phyloP scores from a whole-genome alignment of 2,113 vertebrate species.

The Mobula birostris region DNA sequence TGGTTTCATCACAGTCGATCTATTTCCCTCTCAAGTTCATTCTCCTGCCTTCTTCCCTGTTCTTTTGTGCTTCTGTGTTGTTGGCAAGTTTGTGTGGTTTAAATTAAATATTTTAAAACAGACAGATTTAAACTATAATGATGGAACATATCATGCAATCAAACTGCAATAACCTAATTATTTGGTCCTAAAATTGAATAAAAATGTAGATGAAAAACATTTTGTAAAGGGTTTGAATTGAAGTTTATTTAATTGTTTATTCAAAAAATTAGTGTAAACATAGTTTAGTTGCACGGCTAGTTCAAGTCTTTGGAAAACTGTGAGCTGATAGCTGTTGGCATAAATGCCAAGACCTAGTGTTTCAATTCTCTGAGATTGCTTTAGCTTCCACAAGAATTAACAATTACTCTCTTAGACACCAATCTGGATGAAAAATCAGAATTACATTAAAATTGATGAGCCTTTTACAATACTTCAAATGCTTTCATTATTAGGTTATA shows the following conservation, averaged over 20 bases:
- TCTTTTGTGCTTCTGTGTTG: neutral
- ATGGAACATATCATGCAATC: neutral
- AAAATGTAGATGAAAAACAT: neutral
- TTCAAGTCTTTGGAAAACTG: neutral
- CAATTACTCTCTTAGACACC: neutral
- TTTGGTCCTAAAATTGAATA: neutral
- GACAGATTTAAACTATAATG: neutral
- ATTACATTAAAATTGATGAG: neutral
- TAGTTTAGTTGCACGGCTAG: neutral
- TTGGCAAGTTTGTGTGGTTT: neutral
- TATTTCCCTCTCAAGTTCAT: too few species aligned
- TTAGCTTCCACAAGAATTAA: neutral
- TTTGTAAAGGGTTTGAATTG: neutral
- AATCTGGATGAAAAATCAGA: neutral
- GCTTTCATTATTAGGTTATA: neutral
- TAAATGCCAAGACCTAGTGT: neutral
- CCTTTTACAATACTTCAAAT: neutral
- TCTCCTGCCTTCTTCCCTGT: too few species aligned
- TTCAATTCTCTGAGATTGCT: neutral
- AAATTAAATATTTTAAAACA: neutral
- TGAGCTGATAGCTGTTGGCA: neutral
- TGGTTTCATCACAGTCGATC: too few species aligned
- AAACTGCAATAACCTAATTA: neutral
- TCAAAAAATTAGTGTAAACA: neutral
- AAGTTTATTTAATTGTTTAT: neutral